These are phyloP conservation scores for Pteropus alecto DNA, from an alignment of 2,113 vertebrate genomes.

Conservation along the genomic window DNA sequence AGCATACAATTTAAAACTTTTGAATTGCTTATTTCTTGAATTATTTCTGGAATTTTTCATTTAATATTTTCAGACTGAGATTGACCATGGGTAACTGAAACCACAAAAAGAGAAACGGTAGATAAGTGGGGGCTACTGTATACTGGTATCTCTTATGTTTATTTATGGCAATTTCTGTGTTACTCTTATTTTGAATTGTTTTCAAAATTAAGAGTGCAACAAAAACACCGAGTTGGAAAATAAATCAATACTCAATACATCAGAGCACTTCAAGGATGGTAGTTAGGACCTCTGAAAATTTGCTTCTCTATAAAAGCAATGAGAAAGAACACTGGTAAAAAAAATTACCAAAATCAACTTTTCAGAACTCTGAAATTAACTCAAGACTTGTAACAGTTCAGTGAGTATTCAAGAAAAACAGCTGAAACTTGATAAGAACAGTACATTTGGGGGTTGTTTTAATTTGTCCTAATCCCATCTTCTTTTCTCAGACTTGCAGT, in stretches of 20 bases:
- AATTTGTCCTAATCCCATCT: not conserved
- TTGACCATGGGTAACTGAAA: not conserved
- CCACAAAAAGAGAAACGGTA: too few species aligned
- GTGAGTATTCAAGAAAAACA: not conserved
- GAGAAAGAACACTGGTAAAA: not conserved
- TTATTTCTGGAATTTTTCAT: not conserved
- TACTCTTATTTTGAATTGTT: not conserved
- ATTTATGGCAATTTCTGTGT: not conserved
- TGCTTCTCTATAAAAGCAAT: not conserved
- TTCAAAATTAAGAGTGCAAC: constrained; percentile 5
- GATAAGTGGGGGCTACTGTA: not conserved
- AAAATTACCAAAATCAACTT: constrained; percentile 6
- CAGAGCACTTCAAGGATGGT: not conserved
- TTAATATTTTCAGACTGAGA: not conserved
- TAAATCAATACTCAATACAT: not conserved
- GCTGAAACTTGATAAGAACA: not conserved
- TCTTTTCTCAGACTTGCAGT: not conserved
- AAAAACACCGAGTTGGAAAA: not conserved
- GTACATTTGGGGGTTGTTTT: not conserved
- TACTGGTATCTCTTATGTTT: not conserved
- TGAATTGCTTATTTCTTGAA: not conserved
- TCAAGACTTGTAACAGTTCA: not conserved
- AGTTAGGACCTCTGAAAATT: not conserved
- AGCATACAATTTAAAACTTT: not conserved
- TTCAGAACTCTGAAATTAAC: not conserved